A percentile compares a stretch with the other conserved stretches of the same genome.
Conservation (phyloP, 2,797 vertebrate genomes). For the Trachurus trachurus region DNA sequence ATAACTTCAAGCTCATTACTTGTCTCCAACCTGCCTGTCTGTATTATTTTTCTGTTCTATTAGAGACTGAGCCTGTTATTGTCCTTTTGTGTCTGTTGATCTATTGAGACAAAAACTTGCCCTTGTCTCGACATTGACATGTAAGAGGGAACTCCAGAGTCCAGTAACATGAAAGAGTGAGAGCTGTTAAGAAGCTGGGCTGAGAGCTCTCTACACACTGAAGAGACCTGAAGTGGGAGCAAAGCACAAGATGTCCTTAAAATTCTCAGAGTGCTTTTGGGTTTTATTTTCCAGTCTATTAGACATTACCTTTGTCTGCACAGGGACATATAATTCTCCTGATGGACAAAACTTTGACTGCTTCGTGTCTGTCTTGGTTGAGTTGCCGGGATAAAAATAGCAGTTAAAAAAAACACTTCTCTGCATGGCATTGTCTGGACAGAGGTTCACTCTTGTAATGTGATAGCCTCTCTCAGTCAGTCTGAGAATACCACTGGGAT, state of each 20-base stretch:
- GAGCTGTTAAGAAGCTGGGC: background rate
- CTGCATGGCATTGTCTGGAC: slow-evolving; percentile 64
- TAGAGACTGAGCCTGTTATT: background rate
- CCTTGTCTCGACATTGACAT: background rate
- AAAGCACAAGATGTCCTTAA: background rate
- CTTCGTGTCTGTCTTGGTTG: slow-evolving; percentile 24
- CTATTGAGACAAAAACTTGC: background rate
- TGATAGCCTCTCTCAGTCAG: slow-evolving; percentile 28
- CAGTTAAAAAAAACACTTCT: slow-evolving; percentile 12
- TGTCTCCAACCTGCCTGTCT: background rate
- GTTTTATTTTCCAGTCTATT: slow-evolving; percentile 1
- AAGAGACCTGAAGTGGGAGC: background rate
- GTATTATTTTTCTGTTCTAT: background rate
- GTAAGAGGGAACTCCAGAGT: background rate
- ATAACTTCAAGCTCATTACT: background rate
- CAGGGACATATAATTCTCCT: background rate
- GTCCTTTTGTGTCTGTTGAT: background rate
- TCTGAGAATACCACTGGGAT: slow-evolving; percentile 31
- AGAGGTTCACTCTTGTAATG: slow-evolving; percentile 53
- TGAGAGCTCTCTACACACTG: background rate
- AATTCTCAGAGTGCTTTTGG: background rate
- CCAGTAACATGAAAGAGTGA: background rate
- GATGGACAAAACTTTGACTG: slow-evolving; percentile 13
- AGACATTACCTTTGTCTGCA: background rate
- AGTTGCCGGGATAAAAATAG: slow-evolving; percentile 61